A percentile compares a stretch with the other conserved stretches of the same genome.
Evolutionary conservation across 1,140 invertebrate species (phyloP).

Genomic region (Mesaphorura yosii): DNA sequence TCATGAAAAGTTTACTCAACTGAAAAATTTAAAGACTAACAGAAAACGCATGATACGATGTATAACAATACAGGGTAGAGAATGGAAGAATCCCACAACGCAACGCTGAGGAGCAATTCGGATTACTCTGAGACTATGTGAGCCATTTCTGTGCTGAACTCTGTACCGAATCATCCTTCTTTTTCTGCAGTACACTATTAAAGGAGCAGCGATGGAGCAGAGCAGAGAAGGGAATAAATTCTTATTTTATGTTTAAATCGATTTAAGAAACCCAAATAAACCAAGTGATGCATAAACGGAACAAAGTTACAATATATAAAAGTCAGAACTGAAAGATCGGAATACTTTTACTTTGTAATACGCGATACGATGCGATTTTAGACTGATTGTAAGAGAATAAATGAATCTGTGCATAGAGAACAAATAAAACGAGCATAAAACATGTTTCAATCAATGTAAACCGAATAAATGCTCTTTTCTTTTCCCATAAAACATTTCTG

Average conservation of each 20-base stretch:
- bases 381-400: neutral
- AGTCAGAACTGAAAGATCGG: neutral
- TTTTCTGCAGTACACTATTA: too few relatives aligned
- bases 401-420: neutral
- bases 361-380: neutral
- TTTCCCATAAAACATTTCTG: too few relatives aligned
- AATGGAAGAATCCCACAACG: neutral
- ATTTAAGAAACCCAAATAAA: slow-evolving; percentile 5
- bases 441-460: neutral
- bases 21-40: slow-evolving; percentile 19
- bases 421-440: neutral
- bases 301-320: neutral
- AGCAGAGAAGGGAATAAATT: neutral
- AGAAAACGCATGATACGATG: too few relatives aligned
- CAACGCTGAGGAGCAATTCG: too few relatives aligned
- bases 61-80: neutral
- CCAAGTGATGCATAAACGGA: slow-evolving; percentile 7
- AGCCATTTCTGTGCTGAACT: too few relatives aligned
- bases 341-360: neutral
- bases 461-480: neutral
- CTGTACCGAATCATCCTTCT: too few relatives aligned
- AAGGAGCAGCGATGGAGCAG: neutral
- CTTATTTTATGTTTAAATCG: neutral
- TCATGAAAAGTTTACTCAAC: slow-evolving; percentile 24
- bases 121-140: too few relatives aligned